These are phyloP conservation scores for Galbula dea DNA, from an alignment of 2,113 vertebrate species.

Conservation along the genomic window DNA sequence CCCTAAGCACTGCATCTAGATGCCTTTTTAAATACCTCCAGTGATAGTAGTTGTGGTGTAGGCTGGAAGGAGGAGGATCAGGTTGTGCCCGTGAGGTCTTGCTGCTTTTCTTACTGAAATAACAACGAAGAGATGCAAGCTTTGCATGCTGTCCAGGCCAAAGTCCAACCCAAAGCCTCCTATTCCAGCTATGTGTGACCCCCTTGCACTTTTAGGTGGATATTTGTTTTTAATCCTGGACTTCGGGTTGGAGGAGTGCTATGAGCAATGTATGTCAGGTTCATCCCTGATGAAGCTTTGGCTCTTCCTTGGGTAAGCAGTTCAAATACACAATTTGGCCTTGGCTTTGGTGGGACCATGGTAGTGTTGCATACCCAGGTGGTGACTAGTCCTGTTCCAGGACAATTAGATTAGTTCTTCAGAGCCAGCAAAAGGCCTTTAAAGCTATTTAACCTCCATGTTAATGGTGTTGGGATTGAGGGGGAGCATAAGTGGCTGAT, in stretches of 20 bases:
- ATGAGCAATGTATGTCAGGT: background rate
- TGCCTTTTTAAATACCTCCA: too few relatives aligned
- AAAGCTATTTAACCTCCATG: background rate
- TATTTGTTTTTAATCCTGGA: background rate
- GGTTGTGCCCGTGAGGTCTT: background rate
- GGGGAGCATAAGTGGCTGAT: background rate
- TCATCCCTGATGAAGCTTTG: background rate
- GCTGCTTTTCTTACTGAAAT: background rate
- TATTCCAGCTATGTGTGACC: background rate
- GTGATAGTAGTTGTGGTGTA: too few relatives aligned
- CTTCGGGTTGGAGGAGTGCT: background rate
- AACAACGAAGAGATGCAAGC: background rate
- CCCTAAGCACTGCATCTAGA: too few relatives aligned
- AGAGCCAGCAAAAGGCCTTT: background rate
- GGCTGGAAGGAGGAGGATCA: too few relatives aligned
- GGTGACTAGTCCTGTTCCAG: background rate
- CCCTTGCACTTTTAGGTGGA: background rate
- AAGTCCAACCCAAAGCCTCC: too few relatives aligned
- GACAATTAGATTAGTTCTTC: background rate
- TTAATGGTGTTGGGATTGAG: background rate
- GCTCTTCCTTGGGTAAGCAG: background rate
- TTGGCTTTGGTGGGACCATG: fast-evolving
- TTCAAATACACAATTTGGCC: background rate
- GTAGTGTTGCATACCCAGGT: background rate
- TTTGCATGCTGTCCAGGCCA: fast-evolving